A percentile compares a stretch with the other conserved stretches of the same genome.
Evolutionary conservation across 2,888 invertebrate species (phyloP).

Genomic region (Leptopterna dolabrata): DNA sequence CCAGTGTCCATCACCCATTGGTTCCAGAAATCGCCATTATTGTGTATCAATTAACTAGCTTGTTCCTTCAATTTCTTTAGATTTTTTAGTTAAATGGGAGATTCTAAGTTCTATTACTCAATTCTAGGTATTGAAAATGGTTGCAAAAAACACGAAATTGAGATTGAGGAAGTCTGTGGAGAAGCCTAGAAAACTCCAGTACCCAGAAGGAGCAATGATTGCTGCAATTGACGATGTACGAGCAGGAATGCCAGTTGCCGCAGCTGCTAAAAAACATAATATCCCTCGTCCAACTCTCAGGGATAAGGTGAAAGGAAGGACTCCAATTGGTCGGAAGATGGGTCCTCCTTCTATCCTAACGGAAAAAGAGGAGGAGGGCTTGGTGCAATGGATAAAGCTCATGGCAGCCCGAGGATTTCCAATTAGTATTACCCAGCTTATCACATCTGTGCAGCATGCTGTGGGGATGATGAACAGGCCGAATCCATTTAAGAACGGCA

Average conservation of each 20-base stretch:
- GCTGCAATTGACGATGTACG: neutral
- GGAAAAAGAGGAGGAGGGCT: neutral
- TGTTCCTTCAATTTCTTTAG: neutral
- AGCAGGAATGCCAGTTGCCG: slow-evolving; percentile 2
- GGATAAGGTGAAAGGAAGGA: neutral
- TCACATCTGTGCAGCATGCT: slow-evolving; percentile 7
- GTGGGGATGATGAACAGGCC: neutral
- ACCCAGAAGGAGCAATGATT: neutral
- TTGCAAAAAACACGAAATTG: neutral
- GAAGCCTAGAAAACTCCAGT: neutral
- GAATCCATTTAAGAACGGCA: slow-evolving; percentile 55
- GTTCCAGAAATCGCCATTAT: neutral
- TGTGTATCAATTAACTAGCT: too few relatives aligned
- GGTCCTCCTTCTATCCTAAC: too few relatives aligned
- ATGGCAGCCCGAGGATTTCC: slow-evolving; percentile 8
- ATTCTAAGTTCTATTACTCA: neutral
- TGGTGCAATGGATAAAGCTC: neutral
- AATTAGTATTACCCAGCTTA: neutral
- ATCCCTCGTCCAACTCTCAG: neutral
- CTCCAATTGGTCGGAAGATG: neutral
- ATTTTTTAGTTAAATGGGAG: neutral
- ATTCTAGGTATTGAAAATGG: slow-evolving; percentile 31
- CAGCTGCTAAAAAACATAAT: neutral
- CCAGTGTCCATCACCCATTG: neutral
- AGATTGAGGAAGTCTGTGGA: neutral